Conservation (phyloP, 2,888 invertebrate genomes). For the Drepana falcataria region DNA sequence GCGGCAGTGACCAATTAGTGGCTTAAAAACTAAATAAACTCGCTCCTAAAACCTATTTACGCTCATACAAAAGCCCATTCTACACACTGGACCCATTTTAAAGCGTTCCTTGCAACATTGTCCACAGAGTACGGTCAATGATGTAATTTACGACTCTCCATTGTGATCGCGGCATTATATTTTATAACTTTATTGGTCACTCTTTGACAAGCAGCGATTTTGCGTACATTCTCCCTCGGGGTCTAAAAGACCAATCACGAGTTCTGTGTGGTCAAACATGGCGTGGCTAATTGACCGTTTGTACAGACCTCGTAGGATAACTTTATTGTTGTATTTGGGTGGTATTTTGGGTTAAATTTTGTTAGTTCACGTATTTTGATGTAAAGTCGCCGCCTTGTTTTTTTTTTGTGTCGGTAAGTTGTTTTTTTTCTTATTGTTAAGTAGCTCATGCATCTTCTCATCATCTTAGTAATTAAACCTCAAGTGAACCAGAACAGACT, state of each 20-base stretch:
- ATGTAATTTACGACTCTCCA: slow-evolving; percentile 61
- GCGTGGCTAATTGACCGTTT: slow-evolving; percentile 34
- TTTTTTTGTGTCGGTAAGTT: not conserved
- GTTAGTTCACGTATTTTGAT: slow-evolving; percentile 8
- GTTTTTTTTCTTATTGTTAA: not conserved
- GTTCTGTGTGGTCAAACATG: slow-evolving; percentile 36
- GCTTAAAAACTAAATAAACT: no score
- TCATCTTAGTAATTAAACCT: no score
- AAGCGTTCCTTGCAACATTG: slow-evolving; percentile 46
- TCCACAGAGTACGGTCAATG: slow-evolving; percentile 44
- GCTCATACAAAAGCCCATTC: not conserved
- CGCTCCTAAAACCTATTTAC: not conserved
- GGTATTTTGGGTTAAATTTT: slow-evolving; percentile 16
- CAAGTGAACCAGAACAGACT: no score
- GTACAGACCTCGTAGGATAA: slow-evolving; percentile 32
- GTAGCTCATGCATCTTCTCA: no score
- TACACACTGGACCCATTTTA: slow-evolving; percentile 22
- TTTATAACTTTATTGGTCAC: slow-evolving; percentile 57
- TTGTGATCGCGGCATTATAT: slow-evolving; percentile 45
- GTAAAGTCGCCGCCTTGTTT: not conserved
- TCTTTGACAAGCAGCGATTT: slow-evolving; percentile 34
- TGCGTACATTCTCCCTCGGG: slow-evolving; percentile 30
- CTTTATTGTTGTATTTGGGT: slow-evolving; percentile 30
- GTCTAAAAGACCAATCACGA: slow-evolving; percentile 28
- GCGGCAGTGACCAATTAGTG: no score